These are phyloP conservation scores for Zophobas atratus DNA, from an alignment of 1,140 invertebrate species.

Conservation along the genomic window DNA sequence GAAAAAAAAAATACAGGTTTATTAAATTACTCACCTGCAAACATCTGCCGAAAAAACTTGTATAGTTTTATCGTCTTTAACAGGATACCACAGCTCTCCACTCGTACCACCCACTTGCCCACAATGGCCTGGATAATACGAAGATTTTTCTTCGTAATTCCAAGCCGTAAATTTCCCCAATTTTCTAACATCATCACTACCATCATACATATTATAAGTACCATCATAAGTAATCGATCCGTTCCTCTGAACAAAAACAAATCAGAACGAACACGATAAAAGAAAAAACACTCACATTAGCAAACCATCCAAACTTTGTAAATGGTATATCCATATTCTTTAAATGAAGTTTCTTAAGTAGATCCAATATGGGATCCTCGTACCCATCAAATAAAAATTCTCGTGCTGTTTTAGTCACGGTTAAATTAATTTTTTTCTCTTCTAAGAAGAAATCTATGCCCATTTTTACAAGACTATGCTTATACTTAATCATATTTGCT, in stretches of 20 bases:
- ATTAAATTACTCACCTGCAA: constrained; percentile 71
- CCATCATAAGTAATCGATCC: constrained; percentile 76
- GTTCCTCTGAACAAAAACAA: constrained; percentile 27
- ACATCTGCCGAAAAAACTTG: constrained; percentile 80
- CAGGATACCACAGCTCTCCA: constrained; percentile 85
- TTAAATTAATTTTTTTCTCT: constrained; percentile 70
- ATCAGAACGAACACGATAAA: constrained; percentile 27
- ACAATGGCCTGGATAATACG: constrained; percentile 73
- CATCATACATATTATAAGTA: constrained; percentile 82
- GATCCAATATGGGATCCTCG: constrained; percentile 76
- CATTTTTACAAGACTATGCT: constrained; percentile 67
- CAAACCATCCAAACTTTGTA: constrained; percentile 85
- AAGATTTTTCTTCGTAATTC: constrained; percentile 74
- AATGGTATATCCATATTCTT: constrained; percentile 73
- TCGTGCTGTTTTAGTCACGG: constrained; percentile 76
- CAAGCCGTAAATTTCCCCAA: constrained; percentile 79
- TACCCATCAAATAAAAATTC: constrained; percentile 85
- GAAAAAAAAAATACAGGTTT: no score
- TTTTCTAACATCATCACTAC: constrained; percentile 73
- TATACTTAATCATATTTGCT: constrained; percentile 72
- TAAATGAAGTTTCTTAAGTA: constrained; percentile 73
- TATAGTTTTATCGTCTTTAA: constrained; percentile 71
- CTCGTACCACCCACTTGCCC: constrained; percentile 78
- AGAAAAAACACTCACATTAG: constrained; percentile 68
- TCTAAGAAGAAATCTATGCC: constrained; percentile 72